These are phyloP conservation scores for Pollachius pollachius DNA, from an alignment of 2,113 vertebrate genomes.

Conservation along the genomic window DNA sequence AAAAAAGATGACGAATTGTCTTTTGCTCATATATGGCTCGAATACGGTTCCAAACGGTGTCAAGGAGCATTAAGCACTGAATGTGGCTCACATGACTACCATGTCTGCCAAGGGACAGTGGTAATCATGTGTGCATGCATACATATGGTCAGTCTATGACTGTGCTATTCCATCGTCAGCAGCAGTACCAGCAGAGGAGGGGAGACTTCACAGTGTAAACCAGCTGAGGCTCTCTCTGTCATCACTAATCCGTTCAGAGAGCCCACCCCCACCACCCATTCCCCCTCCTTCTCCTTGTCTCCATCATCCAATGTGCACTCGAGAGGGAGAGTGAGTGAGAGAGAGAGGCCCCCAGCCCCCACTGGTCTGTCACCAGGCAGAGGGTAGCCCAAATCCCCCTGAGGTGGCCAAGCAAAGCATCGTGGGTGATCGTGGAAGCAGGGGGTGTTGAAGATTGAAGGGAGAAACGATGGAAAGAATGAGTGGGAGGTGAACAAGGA, in stretches of 20 bases:
- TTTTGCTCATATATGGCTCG: neutral
- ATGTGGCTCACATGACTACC: neutral
- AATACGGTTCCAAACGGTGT: neutral
- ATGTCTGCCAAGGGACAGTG: neutral
- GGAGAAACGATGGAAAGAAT: slow-evolving; percentile 9
- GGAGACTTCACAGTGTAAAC: neutral
- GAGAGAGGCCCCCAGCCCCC: slow-evolving; percentile 20
- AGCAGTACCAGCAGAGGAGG: neutral
- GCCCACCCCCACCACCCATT: neutral
- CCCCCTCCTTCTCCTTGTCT: neutral
- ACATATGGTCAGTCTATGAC: neutral
- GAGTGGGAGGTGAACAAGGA: neutral
- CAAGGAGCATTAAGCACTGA: neutral
- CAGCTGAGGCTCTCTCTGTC: neutral
- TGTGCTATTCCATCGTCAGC: neutral
- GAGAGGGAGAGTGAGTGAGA: neutral
- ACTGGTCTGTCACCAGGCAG: slow-evolving; percentile 56
- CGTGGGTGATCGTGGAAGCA: slow-evolving; percentile 22
- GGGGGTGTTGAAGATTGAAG: slow-evolving; percentile 28
- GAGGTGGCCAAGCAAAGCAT: slow-evolving; percentile 49
- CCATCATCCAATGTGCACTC: neutral
- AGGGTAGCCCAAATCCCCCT: slow-evolving; percentile 31
- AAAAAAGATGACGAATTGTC: neutral
- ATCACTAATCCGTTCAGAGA: neutral
- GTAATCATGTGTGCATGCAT: neutral